phyloP scores from a whole-genome alignment of 2,888 invertebrate species.

The Sinopyrophorus schimmeli region DNA sequence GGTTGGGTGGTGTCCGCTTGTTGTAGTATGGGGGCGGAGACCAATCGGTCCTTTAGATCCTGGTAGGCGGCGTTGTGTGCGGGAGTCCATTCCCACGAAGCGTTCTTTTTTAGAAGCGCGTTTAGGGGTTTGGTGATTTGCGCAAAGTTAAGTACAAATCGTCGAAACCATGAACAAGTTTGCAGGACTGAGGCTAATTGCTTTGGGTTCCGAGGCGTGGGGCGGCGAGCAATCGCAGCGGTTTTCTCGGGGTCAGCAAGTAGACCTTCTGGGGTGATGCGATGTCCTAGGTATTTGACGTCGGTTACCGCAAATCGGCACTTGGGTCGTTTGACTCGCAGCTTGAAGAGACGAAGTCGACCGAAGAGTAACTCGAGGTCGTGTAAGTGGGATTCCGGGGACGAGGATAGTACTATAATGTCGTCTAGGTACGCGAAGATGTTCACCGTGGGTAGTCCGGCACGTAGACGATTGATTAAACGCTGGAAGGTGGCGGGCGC shows the following conservation, averaged over 20 bases:
- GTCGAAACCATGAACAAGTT: slow-evolving; percentile 32
- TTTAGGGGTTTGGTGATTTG: slow-evolving; percentile 25
- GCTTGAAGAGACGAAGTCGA: slow-evolving; percentile 27
- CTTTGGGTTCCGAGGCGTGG: slow-evolving; percentile 24
- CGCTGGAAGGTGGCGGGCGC: slow-evolving; percentile 39
- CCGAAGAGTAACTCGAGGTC: slow-evolving; percentile 34
- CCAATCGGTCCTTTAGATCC: slow-evolving; percentile 9
- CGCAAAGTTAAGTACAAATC: slow-evolving; percentile 31
- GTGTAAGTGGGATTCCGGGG: slow-evolving; percentile 35
- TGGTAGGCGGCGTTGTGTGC: slow-evolving; percentile 11
- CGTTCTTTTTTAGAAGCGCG: slow-evolving; percentile 27
- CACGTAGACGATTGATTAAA: slow-evolving; percentile 37
- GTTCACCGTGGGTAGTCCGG: too few species aligned
- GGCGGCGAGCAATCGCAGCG: slow-evolving; percentile 16
- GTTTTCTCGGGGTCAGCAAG: slow-evolving; percentile 23
- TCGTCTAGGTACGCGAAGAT: slow-evolving; percentile 40
- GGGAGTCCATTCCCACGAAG: slow-evolving; percentile 26
- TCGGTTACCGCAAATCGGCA: slow-evolving; percentile 30
- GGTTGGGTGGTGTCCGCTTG: slow-evolving; percentile 7
- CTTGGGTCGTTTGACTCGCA: slow-evolving; percentile 35
- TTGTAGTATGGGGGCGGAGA: slow-evolving; percentile 14
- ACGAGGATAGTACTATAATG: slow-evolving; percentile 34
- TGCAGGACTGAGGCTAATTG: slow-evolving; percentile 23
- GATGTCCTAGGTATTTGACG: slow-evolving; percentile 35
- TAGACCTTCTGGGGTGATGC: slow-evolving; percentile 21